A percentile compares a stretch with the other conserved stretches of the same genome.
phyloP scores from a whole-genome alignment of 2,113 vertebrate genomes.

The Syrrhaptes paradoxus region DNA sequence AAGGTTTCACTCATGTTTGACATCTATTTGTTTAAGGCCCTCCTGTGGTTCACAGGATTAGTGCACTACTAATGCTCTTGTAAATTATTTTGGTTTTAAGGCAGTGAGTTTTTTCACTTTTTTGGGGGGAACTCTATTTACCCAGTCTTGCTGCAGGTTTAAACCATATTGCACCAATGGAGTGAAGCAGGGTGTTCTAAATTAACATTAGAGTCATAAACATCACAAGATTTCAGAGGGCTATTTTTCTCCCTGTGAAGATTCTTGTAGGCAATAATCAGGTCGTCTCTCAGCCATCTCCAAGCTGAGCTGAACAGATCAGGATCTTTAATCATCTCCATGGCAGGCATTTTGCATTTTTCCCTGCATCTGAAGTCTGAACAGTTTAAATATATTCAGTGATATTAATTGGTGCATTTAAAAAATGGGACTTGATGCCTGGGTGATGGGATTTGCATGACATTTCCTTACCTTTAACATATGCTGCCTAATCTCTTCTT shows the following conservation, averaged over 20 bases:
- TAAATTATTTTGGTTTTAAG: neutral
- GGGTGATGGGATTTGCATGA: neutral
- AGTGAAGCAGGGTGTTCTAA: neutral
- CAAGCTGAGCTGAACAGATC: neutral
- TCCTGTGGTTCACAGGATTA: neutral
- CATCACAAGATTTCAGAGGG: neutral
- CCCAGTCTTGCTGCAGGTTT: neutral
- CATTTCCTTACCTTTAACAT: neutral
- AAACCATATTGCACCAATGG: neutral
- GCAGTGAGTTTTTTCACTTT: neutral
- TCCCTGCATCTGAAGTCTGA: neutral
- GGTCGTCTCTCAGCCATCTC: neutral
- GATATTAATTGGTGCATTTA: neutral
- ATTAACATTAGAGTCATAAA: neutral
- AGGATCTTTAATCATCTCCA: neutral
- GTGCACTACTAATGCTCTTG: neutral
- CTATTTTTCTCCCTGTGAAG: neutral
- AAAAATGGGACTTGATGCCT: neutral
- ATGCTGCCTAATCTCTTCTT: neutral
- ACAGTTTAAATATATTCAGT: neutral
- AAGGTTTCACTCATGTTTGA: neutral
- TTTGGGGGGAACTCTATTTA: neutral
- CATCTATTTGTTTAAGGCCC: neutral
- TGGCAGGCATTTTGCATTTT: neutral
- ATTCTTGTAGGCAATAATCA: neutral